Percentiles rank a stretch among this genome's conserved stretches.
phyloP scores from a whole-genome alignment of 2,797 vertebrate genomes.

The Eidolon dupreanum region DNA sequence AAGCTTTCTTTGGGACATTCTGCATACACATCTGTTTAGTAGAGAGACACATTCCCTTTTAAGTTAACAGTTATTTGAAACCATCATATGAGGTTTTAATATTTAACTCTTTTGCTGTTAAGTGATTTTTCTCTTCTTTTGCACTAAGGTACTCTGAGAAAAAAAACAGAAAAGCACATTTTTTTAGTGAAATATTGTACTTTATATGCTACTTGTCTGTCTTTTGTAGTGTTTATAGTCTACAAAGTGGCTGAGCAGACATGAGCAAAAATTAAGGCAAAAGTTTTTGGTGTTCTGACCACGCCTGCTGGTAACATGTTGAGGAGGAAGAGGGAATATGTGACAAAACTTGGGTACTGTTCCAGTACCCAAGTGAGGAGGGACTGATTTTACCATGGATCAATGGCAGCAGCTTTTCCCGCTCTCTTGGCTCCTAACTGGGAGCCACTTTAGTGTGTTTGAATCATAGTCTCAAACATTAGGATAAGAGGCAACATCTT shows the following conservation, averaged over 20 bases:
- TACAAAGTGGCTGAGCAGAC: slow-evolving; percentile 62
- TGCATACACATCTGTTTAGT: background rate
- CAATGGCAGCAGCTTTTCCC: background rate
- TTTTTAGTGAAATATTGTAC: slow-evolving; percentile 78
- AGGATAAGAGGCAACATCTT: slow-evolving; percentile 33
- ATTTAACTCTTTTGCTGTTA: slow-evolving; percentile 69
- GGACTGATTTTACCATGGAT: background rate
- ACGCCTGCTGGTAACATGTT: background rate
- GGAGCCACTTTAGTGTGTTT: background rate
- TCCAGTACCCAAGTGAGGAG: background rate
- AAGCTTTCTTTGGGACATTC: slow-evolving; percentile 49
- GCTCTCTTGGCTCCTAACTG: background rate
- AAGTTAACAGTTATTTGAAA: slow-evolving; percentile 29
- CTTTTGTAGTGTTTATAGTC: slow-evolving; percentile 78
- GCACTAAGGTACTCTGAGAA: slow-evolving; percentile 70
- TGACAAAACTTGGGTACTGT: accelerated
- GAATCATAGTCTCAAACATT: background rate
- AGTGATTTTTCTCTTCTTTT: slow-evolving; percentile 65
- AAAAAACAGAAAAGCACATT: slow-evolving; percentile 79
- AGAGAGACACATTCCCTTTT: background rate
- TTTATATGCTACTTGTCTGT: slow-evolving; percentile 78
- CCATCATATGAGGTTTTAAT: slow-evolving; percentile 55
- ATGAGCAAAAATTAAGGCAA: slow-evolving; percentile 76
- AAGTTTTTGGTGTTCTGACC: background rate
- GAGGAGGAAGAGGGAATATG: background rate